Conservation (phyloP, 1,140 invertebrate species). For the Procambarus clarkii region DNA sequence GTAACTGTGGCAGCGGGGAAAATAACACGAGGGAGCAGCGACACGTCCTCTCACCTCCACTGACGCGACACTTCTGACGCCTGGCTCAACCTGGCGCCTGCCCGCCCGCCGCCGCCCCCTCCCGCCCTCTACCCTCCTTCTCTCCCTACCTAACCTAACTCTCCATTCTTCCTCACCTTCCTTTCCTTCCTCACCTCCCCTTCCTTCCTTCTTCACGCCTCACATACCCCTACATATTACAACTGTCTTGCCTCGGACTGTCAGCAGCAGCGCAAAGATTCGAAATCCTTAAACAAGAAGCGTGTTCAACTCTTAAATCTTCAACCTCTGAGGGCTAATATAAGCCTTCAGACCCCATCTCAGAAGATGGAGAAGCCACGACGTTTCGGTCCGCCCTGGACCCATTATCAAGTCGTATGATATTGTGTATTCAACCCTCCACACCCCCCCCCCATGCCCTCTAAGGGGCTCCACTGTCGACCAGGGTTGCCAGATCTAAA, state of each 20-base stretch:
- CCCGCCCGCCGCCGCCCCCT: constrained; percentile 2
- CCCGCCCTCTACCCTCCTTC: constrained; percentile 20
- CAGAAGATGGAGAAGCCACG: too few relatives aligned
- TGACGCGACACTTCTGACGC: constrained; percentile 49
- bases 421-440: background rate
- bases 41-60: constrained; percentile 36
- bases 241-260: background rate
- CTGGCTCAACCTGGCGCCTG: background rate
- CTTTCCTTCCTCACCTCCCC: constrained; percentile 74
- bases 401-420: background rate
- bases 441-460: too few relatives aligned
- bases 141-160: too few relatives aligned
- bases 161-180: too few relatives aligned
- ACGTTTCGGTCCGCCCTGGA: too few relatives aligned
- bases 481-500: too few relatives aligned
- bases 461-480: too few relatives aligned
- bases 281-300: too few relatives aligned
- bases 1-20: background rate
- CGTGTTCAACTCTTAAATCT: background rate
- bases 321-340: too few relatives aligned
- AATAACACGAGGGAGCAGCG: background rate
- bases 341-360: background rate
- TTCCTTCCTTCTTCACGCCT: background rate
- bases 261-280: too few relatives aligned
- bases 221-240: background rate